A percentile compares a stretch with the other conserved stretches of the same genome.
phyloP scores from a whole-genome alignment of 2,888 invertebrate species.

The Hirtodrosophila histrioides region DNA sequence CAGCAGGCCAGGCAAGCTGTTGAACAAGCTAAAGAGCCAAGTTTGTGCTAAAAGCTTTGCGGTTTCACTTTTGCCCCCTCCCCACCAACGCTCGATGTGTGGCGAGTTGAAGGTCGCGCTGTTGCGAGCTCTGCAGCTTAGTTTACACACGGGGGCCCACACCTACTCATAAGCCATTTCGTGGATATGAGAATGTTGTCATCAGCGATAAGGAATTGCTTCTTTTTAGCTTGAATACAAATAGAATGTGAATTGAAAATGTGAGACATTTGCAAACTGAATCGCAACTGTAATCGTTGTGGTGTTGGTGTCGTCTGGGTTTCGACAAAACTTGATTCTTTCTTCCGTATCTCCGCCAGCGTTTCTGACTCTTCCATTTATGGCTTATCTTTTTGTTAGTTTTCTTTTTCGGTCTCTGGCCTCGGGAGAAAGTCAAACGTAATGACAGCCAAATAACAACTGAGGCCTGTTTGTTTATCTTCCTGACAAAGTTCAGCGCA shows the following conservation, averaged over 20 bases:
- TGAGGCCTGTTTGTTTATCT: slow-evolving; percentile 9
- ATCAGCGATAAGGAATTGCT: slow-evolving; percentile 42
- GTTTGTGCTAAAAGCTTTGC: not conserved
- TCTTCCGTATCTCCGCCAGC: slow-evolving; percentile 26
- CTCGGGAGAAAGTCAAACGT: slow-evolving; percentile 40
- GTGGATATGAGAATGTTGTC: slow-evolving; percentile 33
- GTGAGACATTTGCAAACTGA: no score
- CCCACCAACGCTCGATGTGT: not conserved
- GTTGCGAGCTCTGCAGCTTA: slow-evolving; percentile 13
- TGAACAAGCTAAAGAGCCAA: not conserved
- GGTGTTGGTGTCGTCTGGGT: no score
- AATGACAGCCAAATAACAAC: slow-evolving; percentile 17
- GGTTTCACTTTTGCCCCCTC: slow-evolving; percentile 21
- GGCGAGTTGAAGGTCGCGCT: slow-evolving; percentile 37
- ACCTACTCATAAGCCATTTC: slow-evolving; percentile 22
- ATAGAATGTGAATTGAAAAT: slow-evolving; percentile 18
- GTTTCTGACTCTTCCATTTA: slow-evolving; percentile 17
- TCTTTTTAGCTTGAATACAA: slow-evolving; percentile 7
- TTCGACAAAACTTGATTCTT: slow-evolving; percentile 13
- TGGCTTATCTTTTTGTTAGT: not conserved
- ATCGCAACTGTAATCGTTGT: slow-evolving; percentile 7
- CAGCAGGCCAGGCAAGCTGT: not conserved
- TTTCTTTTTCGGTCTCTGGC: slow-evolving; percentile 13
- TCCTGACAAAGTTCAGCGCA: not conserved
- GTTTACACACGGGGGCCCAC: slow-evolving; percentile 14